These are phyloP conservation scores for Synanthedon formicaeformis DNA, from an alignment of 2,888 invertebrate species.

Conservation along the genomic window DNA sequence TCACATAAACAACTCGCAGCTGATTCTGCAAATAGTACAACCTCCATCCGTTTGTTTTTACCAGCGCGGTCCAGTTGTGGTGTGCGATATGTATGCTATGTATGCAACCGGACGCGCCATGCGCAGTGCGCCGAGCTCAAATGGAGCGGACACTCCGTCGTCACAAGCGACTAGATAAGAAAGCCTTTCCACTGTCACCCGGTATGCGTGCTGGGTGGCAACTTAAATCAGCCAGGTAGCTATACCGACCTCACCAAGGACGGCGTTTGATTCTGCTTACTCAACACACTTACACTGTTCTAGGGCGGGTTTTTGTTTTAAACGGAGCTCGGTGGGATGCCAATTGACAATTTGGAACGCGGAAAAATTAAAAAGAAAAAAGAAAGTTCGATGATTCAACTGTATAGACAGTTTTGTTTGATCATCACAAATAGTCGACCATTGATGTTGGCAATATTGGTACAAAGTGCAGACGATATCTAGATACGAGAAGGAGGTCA, in stretches of 20 bases:
- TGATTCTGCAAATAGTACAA: slow-evolving; percentile 14
- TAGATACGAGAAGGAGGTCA: not conserved
- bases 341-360: slow-evolving; percentile 3
- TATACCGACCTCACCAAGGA: slow-evolving; percentile 60
- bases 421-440: not conserved
- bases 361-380: not conserved
- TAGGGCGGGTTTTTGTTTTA: slow-evolving; percentile 49
- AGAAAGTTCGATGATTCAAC: not conserved
- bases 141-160: slow-evolving; percentile 55
- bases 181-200: slow-evolving; percentile 15
- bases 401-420: not conserved
- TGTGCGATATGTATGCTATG: slow-evolving; percentile 66
- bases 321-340: slow-evolving; percentile 36
- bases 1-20: slow-evolving; percentile 1
- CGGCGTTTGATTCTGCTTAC: slow-evolving; percentile 58
- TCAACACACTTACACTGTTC: slow-evolving; percentile 31
- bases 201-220: slow-evolving; percentile 12
- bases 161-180: slow-evolving; percentile 27
- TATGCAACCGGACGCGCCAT: slow-evolving; percentile 60
- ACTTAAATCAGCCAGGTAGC: slow-evolving; percentile 16
- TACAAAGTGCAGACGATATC: not conserved
- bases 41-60: slow-evolving; percentile 52
- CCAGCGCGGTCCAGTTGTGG: slow-evolving; percentile 50
- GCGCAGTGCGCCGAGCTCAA: slow-evolving; percentile 38
- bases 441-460: not conserved